Conservation (phyloP, 2,797 vertebrate species). For the Margarornis squamiger region DNA sequence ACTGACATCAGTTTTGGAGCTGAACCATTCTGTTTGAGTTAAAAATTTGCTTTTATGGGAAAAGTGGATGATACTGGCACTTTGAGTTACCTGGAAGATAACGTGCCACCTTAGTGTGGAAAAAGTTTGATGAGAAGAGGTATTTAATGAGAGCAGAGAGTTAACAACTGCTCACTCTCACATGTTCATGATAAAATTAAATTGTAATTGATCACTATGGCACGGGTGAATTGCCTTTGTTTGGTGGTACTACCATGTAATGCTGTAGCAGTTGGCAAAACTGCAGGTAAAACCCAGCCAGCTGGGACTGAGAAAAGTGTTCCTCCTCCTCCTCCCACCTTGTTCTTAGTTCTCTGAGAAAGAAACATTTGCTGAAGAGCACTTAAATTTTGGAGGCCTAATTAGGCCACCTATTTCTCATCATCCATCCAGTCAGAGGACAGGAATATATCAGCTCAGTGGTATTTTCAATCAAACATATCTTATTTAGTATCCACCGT, state of each 20-base stretch:
- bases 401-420: neutral
- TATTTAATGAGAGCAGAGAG: conserved; percentile 22
- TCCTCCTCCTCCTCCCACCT: neutral
- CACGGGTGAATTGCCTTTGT: neutral
- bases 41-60: conserved; percentile 58
- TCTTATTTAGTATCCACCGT: neutral
- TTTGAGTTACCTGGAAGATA: conserved; percentile 65
- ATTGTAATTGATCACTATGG: neutral
- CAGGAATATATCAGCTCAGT: neutral
- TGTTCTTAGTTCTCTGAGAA: neutral
- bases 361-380: neutral
- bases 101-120: conserved; percentile 23
- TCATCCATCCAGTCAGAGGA: neutral
- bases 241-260: neutral
- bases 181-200: neutral
- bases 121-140: conserved; percentile 5
- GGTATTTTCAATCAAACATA: neutral
- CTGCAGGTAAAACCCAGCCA: neutral
- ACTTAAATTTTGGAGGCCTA: neutral
- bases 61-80: conserved; percentile 55
- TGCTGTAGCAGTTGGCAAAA: neutral
- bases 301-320: neutral
- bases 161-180: conserved; percentile 6
- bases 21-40: conserved; percentile 43
- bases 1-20: conserved; percentile 58